Evolutionary conservation across 2,113 vertebrate genomes (phyloP), one percentile per base, ranked within the genome.

Genomic region (Pithys albifrons): DNA sequence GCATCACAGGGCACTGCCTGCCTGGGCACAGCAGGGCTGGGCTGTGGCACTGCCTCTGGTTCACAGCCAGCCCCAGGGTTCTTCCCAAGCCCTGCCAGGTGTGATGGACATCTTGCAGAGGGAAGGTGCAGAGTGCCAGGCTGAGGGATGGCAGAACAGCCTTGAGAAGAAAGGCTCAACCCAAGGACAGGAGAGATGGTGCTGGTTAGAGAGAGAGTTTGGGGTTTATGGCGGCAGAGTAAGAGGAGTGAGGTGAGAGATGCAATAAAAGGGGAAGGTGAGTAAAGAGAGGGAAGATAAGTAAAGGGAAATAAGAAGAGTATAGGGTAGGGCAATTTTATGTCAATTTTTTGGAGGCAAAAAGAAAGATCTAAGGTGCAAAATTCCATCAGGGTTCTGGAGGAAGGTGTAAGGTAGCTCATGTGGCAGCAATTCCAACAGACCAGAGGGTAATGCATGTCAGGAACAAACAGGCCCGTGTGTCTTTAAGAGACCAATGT

Each of bases 401-500:
- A 74, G 25, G 25, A 72, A 58, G n/a, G 8, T 33, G 33, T 52
- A 58, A 62, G 10, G 31, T 17, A 69, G 43, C n/a, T 91, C 58
- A 19, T 10, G 25, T 35, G 39, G 39, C 27, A 77, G 77, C 49
- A 62, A 39, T 85, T 66, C 33, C 62, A 85, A 51, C n/a, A 80
- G 75, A 24, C 31, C 19, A 49, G 85, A 83, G 70, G 35, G 55
- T 24, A 49, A 78, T 25, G 59, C 16, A 27, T 2, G 9, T 49
- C 59, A 31, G 18, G 27, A 55, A 45, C 46, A 88, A 91, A 86
- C 43, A 67, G 90, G 62, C 18, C 70, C 17, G 22, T 91, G 72
- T 37, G 45, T 43, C 97, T 97, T 97, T 97, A 96, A 97, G 95
- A 89, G 76, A 85, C 46, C 27, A 19, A 13, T 88, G 95, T 93